Evolutionary conservation across 2,797 vertebrate genomes (phyloP), one percentile per base, ranked within the genome.

Genomic region (Artibeus jamaicensis): DNA sequence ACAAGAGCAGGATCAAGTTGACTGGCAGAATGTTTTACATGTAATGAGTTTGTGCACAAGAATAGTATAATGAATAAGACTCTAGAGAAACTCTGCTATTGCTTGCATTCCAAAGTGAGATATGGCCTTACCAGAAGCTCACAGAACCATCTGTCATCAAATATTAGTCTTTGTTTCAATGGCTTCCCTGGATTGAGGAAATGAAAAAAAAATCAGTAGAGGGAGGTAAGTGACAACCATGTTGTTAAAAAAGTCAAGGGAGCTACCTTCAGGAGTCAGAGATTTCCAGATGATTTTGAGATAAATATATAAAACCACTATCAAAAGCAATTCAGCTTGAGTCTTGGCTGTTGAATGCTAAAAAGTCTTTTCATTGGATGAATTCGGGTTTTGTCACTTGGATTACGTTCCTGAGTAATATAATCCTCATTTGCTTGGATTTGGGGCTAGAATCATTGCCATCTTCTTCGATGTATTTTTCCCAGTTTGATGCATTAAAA

Each of bases 101-200:
- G 0, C 97, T 95, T 26, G 0, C 42, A 62, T 98, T 81, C 90
- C 87, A 14, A 96, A 96, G 96, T 88, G 94, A 97, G 97, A 96
- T 79, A 97, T 3, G 90, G 97, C 96, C 93, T 84, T 78, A n/a
- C 50, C n/a, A 14, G 94, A 44, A 91, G 96, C 97, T 97, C 97
- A 96, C 37, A 11, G 86, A 98, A 96, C 97, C 98, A 96, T 98
- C 98, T 95, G 97, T 98, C 97, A 98, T 85, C 97, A 98, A 98
- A 98, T 98, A 98, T 2, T 53, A 97, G 97, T 79, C 90, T 37
- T 34, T 93, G 15, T 44, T 77, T 55, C 93, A 95, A 55, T 57
- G 83, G 91, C 95, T 92, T 73, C 89, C 89, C 95, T 1, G 48
- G 96, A 16, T 94, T 2, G 92, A 91, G 84, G 93, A 57, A 50